Conservation (phyloP, 1,140 invertebrate species). For the Physella acuta region DNA sequence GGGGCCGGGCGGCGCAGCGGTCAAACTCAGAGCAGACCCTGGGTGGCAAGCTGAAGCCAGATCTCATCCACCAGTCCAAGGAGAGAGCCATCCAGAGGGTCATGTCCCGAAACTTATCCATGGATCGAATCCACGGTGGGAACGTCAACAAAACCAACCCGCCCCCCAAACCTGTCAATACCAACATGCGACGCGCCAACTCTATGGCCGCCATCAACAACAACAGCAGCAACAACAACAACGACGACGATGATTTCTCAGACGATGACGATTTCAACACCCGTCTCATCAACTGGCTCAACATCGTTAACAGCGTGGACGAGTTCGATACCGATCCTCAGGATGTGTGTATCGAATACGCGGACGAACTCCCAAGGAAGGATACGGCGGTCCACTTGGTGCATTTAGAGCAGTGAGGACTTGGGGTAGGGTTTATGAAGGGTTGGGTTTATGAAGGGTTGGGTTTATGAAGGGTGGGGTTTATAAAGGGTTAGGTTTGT, state of each 20-base stretch:
- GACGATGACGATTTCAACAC: slow-evolving; percentile 4
- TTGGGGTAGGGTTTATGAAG: no score
- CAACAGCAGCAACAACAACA: background rate
- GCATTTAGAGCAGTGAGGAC: no score
- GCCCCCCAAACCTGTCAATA: background rate
- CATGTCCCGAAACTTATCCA: background rate
- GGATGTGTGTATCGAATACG: slow-evolving; percentile 24
- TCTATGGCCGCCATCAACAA: slow-evolving; percentile 27
- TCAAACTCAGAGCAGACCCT: slow-evolving; percentile 28
- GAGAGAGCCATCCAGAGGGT: slow-evolving; percentile 7
- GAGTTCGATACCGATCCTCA: slow-evolving; percentile 26
- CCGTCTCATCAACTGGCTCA: slow-evolving; percentile 25
- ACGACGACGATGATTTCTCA: background rate
- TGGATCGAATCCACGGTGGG: background rate
- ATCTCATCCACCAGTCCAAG: background rate
- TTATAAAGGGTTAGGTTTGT: no score
- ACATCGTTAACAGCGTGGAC: slow-evolving; percentile 25
- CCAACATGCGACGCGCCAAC: slow-evolving; percentile 12
- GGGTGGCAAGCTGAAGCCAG: background rate
- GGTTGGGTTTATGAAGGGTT: no score
- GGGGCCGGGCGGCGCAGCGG: slow-evolving; percentile 12
- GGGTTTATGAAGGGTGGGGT: no score
- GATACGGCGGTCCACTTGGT: slow-evolving; percentile 34
- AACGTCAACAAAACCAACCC: background rate
- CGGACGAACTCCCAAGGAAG: slow-evolving; percentile 28